Evolutionary conservation across 2,888 invertebrate species (phyloP).

Genomic region (Stratiomys singularior): DNA sequence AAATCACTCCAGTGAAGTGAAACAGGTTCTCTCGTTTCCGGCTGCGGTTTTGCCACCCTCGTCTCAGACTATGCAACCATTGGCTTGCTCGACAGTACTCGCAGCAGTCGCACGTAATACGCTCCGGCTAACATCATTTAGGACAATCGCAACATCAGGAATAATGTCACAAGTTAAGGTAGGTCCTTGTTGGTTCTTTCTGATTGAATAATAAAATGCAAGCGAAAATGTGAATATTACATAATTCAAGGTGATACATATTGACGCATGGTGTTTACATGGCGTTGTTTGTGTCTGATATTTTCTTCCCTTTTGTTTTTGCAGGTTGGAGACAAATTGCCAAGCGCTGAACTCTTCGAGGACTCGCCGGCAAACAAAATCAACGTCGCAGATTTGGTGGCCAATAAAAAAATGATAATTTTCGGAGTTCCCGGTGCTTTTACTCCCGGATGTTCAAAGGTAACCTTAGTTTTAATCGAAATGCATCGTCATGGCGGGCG

Average conservation of each 20-base stretch:
- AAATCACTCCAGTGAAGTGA: constrained; percentile 6
- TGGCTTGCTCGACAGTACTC: constrained; percentile 38
- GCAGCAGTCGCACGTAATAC: constrained; percentile 46
- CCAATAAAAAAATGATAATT: constrained; percentile 84
- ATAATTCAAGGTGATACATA: not conserved
- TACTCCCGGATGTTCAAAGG: constrained; percentile 92
- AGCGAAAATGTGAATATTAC: not conserved
- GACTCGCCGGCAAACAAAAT: constrained; percentile 89
- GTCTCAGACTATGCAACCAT: constrained; percentile 38
- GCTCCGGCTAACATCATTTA: constrained; percentile 56
- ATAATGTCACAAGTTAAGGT: constrained; percentile 63
- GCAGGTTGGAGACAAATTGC: constrained; percentile 87
- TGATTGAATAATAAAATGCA: not conserved
- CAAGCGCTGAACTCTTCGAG: constrained; percentile 82
- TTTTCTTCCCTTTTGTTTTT: not conserved
- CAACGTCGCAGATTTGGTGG: constrained; percentile 75
- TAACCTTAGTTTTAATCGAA: constrained; percentile 56
- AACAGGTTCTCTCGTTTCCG: constrained; percentile 31
- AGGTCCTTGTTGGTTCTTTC: constrained; percentile 44
- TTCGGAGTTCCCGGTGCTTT: constrained; percentile 96
- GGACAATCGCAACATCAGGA: constrained; percentile 59
- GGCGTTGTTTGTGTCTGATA: constrained; percentile 8
- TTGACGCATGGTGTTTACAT: constrained; percentile 11
- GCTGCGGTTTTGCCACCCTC: constrained; percentile 10
- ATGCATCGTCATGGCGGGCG: not conserved